Percentiles rank a stretch among this genome's conserved stretches.
Evolutionary conservation across 2,797 vertebrate genomes (phyloP).

Genomic region (Luscinia luscinia): DNA sequence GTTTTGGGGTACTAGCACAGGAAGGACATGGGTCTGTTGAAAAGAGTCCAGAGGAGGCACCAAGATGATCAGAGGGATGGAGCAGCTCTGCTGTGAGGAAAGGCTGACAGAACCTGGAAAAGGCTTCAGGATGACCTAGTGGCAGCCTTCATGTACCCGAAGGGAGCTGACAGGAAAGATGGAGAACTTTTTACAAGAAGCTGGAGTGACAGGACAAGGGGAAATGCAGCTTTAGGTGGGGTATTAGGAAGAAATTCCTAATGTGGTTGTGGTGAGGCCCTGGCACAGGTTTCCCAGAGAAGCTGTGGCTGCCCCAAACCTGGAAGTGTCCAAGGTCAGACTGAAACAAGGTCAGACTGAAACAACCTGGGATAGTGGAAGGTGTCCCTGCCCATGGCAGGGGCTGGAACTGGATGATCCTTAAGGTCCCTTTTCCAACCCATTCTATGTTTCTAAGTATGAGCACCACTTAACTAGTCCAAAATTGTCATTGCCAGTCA

Average conservation of each 20-base stretch:
- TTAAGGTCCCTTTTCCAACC: background rate
- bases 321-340: background rate
- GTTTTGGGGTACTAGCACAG: background rate
- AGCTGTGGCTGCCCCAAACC: background rate
- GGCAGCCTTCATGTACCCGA: background rate
- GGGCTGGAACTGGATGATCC: background rate
- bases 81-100: background rate
- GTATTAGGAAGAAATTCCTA: background rate
- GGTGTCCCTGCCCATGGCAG: background rate
- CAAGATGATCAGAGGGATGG: background rate
- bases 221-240: background rate
- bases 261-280: background rate
- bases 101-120: background rate
- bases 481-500: background rate
- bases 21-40: rapidly evolving
- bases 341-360: rapidly evolving
- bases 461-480: background rate
- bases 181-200: background rate
- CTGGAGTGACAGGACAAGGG: background rate
- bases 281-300: background rate
- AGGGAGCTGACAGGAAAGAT: background rate
- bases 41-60: background rate
- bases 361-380: background rate
- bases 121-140: background rate
- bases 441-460: background rate